A percentile compares a stretch with the other conserved stretches of the same genome.
Conservation (phyloP, 2,113 vertebrate species). For the Bubo blakistoni region DNA sequence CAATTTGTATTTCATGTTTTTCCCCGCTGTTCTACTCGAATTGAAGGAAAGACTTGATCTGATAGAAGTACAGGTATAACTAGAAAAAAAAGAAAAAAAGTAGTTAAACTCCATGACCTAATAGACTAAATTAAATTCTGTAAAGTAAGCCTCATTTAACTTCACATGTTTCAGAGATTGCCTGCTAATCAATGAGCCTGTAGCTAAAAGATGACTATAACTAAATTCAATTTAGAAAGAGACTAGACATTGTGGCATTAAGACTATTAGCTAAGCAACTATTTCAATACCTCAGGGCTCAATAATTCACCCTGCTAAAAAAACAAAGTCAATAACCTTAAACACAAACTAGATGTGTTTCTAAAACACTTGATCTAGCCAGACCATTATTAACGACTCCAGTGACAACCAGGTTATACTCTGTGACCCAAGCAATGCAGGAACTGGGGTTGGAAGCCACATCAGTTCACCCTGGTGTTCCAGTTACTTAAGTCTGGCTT, state of each 20-base stretch:
- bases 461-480: background rate
- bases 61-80: constrained; percentile 83
- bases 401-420: background rate
- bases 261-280: background rate
- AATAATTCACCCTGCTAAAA: background rate
- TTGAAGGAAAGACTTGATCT: constrained; percentile 84
- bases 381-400: background rate
- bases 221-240: background rate
- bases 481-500: background rate
- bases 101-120: background rate
- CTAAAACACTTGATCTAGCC: background rate
- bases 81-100: constrained; percentile 1
- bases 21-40: constrained; percentile 71
- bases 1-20: constrained; percentile 83
- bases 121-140: background rate
- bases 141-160: background rate
- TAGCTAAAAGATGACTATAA: background rate
- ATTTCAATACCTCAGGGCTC: background rate
- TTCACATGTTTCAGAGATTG: background rate
- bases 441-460: background rate
- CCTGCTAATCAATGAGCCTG: background rate
- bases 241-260: background rate
- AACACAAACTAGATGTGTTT: background rate
- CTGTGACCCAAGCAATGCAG: background rate
- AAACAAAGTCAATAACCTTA: background rate